phyloP scores from a whole-genome alignment of 2,113 vertebrate genomes.

The Danionella cerebrum region DNA sequence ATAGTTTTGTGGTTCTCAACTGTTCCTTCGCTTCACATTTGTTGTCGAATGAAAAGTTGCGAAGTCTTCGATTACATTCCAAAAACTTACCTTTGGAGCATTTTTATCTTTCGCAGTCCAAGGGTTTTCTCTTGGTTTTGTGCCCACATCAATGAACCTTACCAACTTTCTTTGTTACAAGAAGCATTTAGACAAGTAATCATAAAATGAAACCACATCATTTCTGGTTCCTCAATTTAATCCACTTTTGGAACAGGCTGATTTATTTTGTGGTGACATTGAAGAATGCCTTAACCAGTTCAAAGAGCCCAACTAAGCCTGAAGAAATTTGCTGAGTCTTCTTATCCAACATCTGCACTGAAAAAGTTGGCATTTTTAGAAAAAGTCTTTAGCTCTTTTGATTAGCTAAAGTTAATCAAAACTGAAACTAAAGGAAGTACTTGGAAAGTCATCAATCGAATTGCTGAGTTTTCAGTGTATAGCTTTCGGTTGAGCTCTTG shows the following conservation, averaged over 20 bases:
- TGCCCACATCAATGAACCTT: not conserved
- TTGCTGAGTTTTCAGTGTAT: not conserved
- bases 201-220: not conserved
- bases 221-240: not conserved
- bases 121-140: not conserved
- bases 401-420: conserved; percentile 32
- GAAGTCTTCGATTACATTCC: too few relatives aligned
- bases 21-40: too few relatives aligned
- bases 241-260: conserved; percentile 5
- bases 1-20: too few relatives aligned
- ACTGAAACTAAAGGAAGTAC: conserved; percentile 15
- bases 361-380: conserved; percentile 25
- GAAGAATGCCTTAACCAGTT: conserved; percentile 21
- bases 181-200: not conserved
- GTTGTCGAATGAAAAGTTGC: too few relatives aligned
- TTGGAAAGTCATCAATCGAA: conserved; percentile 1
- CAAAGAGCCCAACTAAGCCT: conserved; percentile 1
- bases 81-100: too few relatives aligned
- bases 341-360: not conserved
- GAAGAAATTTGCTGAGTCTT: not conserved
- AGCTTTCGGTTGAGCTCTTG: not conserved
- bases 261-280: conserved; percentile 20
- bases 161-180: not conserved
- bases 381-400: conserved; percentile 5
- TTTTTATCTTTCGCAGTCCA: too few relatives aligned